Evolutionary conservation across 2,797 vertebrate species (phyloP).

Genomic region (Rousettus madagascariensis): DNA sequence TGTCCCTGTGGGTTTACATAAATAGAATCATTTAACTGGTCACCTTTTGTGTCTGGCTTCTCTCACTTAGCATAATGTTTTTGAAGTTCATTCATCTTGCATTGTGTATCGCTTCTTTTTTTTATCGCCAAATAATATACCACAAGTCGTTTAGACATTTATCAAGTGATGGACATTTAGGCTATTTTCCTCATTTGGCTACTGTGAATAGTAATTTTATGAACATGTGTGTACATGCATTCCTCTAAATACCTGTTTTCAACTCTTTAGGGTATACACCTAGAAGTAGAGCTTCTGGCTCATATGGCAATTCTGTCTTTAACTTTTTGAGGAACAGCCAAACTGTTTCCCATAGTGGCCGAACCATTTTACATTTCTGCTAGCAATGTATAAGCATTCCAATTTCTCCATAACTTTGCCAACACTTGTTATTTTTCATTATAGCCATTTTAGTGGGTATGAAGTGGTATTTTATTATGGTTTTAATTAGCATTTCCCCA

Average conservation of each 20-base stretch:
- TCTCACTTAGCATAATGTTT: background rate
- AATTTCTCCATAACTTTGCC: background rate
- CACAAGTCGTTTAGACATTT: background rate
- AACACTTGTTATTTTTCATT: background rate
- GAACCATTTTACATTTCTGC: background rate
- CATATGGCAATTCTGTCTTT: background rate
- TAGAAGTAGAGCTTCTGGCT: background rate
- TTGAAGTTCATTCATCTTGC: background rate
- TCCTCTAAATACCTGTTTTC: background rate
- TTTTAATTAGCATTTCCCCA: slow-evolving; percentile 34
- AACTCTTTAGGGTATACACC: background rate
- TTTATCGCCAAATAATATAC: background rate
- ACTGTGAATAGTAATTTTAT: background rate
- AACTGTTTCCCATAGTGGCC: background rate
- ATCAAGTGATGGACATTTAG: background rate
- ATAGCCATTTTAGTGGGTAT: background rate
- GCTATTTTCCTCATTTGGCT: background rate
- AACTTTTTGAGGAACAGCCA: background rate
- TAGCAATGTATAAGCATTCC: background rate
- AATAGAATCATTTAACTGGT: background rate
- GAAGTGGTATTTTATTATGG: background rate
- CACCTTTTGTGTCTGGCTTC: background rate
- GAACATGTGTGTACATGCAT: background rate
- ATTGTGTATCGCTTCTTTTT: background rate
- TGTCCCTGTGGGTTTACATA: background rate